Percentiles rank a stretch among this genome's conserved stretches.
Conservation (phyloP, 2,888 invertebrate genomes). For the Yponomeuta plumbellus region DNA sequence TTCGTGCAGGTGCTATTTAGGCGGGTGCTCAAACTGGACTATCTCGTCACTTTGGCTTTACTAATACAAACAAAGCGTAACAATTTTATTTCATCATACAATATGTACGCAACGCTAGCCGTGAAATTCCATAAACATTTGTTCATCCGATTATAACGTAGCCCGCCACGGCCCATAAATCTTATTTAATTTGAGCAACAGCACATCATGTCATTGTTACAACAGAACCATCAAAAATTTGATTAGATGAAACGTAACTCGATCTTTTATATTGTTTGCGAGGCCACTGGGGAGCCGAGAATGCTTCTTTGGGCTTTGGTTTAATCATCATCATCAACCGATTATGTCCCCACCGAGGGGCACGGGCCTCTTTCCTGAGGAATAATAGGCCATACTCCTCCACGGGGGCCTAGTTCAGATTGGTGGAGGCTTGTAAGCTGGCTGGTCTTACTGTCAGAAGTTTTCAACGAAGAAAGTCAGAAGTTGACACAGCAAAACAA, state of each 20-base stretch:
- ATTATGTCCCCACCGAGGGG: no score
- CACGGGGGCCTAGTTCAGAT: no score
- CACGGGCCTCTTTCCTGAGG: no score
- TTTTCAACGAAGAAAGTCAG: no score
- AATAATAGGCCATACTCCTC: no score
- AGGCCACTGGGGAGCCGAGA: not conserved
- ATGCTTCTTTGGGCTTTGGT: not conserved
- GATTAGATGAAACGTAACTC: slow-evolving; percentile 1
- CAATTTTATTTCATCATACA: not conserved
- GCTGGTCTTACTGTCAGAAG: no score
- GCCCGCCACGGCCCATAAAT: not conserved
- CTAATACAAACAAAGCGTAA: not conserved
- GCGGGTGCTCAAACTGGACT: no score
- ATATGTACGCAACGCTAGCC: not conserved
- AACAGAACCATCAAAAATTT: not conserved
- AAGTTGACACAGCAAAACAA: no score
- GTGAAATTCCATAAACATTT: not conserved
- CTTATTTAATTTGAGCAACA: slow-evolving; percentile 2
- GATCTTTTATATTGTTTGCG: not conserved
- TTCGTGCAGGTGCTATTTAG: no score
- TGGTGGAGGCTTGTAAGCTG: no score
- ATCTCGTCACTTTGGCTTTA: not conserved
- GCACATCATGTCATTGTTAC: not conserved
- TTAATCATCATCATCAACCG: no score
- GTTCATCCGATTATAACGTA: not conserved